These are phyloP conservation scores for Epinotia ramella DNA, from an alignment of 2,888 invertebrate genomes.

Conservation along the genomic window DNA sequence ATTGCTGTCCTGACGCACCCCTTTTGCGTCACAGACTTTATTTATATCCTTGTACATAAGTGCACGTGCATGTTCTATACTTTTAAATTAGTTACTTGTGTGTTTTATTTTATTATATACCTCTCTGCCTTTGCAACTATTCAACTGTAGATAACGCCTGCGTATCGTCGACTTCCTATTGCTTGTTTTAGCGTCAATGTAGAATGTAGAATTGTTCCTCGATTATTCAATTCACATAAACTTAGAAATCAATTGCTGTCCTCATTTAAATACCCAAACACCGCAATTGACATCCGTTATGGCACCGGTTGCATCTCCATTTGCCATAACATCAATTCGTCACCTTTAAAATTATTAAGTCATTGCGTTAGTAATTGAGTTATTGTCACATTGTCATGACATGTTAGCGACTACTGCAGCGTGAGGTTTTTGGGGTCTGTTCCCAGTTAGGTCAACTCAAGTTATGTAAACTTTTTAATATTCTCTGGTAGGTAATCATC, in stretches of 20 bases:
- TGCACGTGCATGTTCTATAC: too few species aligned
- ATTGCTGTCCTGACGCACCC: too few species aligned
- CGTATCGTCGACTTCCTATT: not conserved
- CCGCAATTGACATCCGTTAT: conserved; percentile 20
- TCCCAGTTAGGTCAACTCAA: not conserved
- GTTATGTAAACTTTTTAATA: conserved; percentile 6
- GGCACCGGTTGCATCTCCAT: conserved; percentile 25
- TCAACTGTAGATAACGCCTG: not conserved
- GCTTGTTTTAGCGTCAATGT: not conserved
- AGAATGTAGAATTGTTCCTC: not conserved
- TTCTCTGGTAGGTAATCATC: too few species aligned
- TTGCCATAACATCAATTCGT: conserved; percentile 27
- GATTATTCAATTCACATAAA: conserved; percentile 14
- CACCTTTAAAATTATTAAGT: conserved; percentile 3
- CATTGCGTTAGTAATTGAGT: not conserved
- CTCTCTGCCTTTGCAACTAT: too few species aligned
- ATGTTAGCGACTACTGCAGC: not conserved
- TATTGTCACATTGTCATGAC: conserved; percentile 9
- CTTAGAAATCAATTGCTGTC: conserved; percentile 9
- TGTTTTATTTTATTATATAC: too few species aligned
- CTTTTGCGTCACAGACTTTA: too few species aligned
- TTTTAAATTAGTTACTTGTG: too few species aligned
- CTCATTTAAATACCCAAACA: not conserved
- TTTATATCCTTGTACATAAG: too few species aligned
- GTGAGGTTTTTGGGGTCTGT: conserved; percentile 1